phyloP scores from a whole-genome alignment of 2,113 vertebrate genomes.

The Apodemus speciosus region DNA sequence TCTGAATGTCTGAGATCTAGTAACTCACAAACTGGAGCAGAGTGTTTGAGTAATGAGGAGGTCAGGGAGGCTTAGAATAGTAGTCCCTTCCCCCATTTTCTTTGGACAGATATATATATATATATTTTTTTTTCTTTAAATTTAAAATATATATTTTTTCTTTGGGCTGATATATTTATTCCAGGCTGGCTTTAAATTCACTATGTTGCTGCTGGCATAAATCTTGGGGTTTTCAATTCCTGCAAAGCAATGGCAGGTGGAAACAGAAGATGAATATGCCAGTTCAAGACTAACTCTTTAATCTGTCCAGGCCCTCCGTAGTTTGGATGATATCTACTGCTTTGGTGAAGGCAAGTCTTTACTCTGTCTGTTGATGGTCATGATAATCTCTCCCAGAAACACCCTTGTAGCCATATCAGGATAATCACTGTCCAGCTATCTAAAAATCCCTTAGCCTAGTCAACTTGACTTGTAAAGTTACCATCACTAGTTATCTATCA shows the following conservation, averaged over 20 bases:
- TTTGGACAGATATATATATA: background rate
- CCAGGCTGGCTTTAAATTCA: background rate
- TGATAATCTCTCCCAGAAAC: background rate
- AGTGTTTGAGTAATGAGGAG: background rate
- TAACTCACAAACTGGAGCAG: background rate
- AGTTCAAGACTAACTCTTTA: background rate
- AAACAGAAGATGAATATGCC: background rate
- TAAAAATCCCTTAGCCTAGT: background rate
- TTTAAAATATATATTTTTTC: no score
- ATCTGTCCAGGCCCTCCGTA: background rate
- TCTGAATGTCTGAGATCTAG: background rate
- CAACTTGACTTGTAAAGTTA: background rate
- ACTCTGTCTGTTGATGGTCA: background rate
- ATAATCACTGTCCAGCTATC: background rate
- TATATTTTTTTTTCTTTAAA: no score
- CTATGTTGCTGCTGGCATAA: background rate
- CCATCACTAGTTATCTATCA: background rate
- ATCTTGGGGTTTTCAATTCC: background rate
- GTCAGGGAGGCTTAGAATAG: background rate
- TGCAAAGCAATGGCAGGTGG: background rate
- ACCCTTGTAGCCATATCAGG: background rate
- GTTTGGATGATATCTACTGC: background rate
- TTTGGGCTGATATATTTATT: background rate
- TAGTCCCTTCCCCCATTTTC: background rate
- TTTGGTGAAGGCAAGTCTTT: background rate